phyloP scores from a whole-genome alignment of 2,797 vertebrate genomes.

The Sebastes hopkinsi region DNA sequence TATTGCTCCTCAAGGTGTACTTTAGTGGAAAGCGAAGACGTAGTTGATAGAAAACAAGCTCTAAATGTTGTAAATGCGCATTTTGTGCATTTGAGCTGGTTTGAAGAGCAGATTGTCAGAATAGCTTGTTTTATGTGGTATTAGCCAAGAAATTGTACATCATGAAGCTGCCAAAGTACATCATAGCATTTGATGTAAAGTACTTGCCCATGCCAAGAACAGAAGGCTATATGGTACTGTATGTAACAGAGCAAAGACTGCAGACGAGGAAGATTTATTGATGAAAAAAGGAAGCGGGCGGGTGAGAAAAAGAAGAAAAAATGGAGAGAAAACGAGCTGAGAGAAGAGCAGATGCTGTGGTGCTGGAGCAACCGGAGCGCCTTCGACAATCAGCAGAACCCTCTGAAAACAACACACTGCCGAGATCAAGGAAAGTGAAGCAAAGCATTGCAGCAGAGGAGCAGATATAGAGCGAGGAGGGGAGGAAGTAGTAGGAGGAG shows the following conservation, averaged over 20 bases:
- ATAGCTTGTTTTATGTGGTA: not conserved
- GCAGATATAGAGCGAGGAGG: slow-evolving; percentile 2
- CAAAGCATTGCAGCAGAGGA: slow-evolving; percentile 35
- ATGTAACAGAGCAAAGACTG: not conserved
- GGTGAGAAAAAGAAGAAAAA: not conserved
- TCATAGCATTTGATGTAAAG: slow-evolving; percentile 1
- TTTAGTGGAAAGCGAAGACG: not conserved
- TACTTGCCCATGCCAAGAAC: not conserved
- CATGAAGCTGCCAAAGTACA: slow-evolving; percentile 5
- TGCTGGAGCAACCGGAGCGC: slow-evolving; percentile 1
- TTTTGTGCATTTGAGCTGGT: not conserved
- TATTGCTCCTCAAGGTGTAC: slow-evolving; percentile 34
- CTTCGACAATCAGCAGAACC: slow-evolving; percentile 30
- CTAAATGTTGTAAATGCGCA: slow-evolving; percentile 17
- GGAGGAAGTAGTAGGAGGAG: slow-evolving; percentile 30
- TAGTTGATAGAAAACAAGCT: not conserved
- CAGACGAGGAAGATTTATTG: slow-evolving; percentile 3
- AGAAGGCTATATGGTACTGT: not conserved
- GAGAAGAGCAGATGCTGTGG: slow-evolving; percentile 42
- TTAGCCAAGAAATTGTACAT: not conserved
- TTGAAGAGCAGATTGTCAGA: not conserved
- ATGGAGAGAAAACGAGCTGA: not conserved
- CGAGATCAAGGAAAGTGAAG: slow-evolving; percentile 45
- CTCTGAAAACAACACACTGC: slow-evolving; percentile 30
- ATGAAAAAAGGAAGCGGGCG: not conserved